These are phyloP conservation scores for Rhizomys pruinosus DNA, from an alignment of 2,113 vertebrate species.

Conservation along the genomic window DNA sequence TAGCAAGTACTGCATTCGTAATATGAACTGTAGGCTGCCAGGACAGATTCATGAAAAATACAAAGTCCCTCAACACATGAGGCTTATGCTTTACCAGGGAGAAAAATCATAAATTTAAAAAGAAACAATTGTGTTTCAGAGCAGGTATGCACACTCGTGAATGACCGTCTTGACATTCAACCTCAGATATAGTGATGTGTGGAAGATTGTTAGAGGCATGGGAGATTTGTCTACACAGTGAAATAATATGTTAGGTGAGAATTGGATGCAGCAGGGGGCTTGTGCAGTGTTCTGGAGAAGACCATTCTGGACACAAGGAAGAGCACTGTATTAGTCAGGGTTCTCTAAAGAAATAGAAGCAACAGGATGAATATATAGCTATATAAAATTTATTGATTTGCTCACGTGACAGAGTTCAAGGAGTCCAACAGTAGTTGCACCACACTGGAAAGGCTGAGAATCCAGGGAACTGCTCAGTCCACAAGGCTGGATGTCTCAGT, in stretches of 20 bases:
- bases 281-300: accelerated
- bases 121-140: not conserved
- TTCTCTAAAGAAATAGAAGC: too few species aligned
- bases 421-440: too few species aligned
- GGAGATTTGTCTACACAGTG: not conserved
- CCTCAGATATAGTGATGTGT: not conserved
- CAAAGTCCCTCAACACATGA: not conserved
- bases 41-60: not conserved
- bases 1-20: not conserved
- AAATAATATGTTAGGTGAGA: not conserved
- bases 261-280: not conserved
- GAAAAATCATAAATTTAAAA: not conserved
- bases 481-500: too few species aligned
- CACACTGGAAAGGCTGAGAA: too few species aligned
- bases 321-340: too few species aligned
- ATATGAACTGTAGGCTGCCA: not conserved
- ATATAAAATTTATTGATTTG: too few species aligned
- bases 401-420: too few species aligned
- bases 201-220: not conserved
- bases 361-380: too few species aligned
- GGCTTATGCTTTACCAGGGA: not conserved
- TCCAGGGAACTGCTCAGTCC: too few species aligned
- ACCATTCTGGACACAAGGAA: not conserved
- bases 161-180: not conserved
- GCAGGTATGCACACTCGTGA: not conserved